Evolutionary conservation across 1,140 invertebrate genomes (phyloP), one percentile per base, ranked within the genome.

Genomic region (Phthorimaea operculella): DNA sequence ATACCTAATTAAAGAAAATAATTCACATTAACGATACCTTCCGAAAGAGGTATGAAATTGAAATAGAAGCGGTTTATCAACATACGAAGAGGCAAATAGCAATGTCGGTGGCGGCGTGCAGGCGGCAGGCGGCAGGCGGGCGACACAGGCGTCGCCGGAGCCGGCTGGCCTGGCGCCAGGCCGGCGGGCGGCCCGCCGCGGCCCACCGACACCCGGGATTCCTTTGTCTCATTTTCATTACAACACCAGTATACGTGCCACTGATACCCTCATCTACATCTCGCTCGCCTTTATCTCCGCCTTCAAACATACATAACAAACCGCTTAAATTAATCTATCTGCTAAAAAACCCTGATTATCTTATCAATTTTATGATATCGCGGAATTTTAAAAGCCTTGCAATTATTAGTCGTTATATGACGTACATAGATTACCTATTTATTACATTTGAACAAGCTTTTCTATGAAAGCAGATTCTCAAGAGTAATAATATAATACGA

Each of bases 101-200:
- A 28, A 28, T 39, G 36, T 39, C 36, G 36, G 36, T n/a, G 36
- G 10, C 10, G 36, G 10, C 10, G 36, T n/a, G 36, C 10, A 12
- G 36, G 36, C 36, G 48, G 17, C 6, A 68, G 69, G 72, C 74
- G 78, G 76, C 74, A 74, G 74, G 78, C 72, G 72, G 71, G 78
- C 76, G 77, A 75, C 72, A 73, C 69, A 72, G 73, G 70, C 77
- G 77, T 74, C 76, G 72, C 76, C 76, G 80, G 77, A 76, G 79
- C 75, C 79, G 78, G 71, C 79, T 84, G 81, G 81, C 79, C 65
- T 72, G 81, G 79, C 81, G 81, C 81, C 81, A 84, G 81, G 81
- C 81, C 68, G 81, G 81, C 81, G 81, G 81, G 79, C 68, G 81
- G 81, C 81, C 79, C 76, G 21, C 21, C 2, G 74, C 75, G 78